phyloP scores from a whole-genome alignment of 2,797 vertebrate genomes.

The Paramormyrops hopkinsi region DNA sequence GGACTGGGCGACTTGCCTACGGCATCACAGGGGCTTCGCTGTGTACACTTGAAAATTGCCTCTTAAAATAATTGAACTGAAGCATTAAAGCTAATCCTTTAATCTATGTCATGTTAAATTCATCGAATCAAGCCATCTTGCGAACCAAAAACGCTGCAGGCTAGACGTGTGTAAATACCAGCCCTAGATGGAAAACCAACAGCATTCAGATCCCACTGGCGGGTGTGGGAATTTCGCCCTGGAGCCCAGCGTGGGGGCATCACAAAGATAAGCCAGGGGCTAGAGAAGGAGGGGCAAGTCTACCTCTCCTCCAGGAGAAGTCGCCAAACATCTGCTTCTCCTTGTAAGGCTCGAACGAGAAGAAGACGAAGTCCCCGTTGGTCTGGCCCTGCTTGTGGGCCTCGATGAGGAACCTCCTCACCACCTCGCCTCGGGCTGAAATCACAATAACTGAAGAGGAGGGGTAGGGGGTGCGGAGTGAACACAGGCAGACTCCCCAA shows the following conservation, averaged over 20 bases:
- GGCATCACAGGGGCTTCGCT: neutral
- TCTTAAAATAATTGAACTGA: neutral
- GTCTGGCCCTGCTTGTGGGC: slow-evolving; percentile 37
- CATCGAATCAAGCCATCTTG: neutral
- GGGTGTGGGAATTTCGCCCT: neutral
- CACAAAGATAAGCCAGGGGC: neutral
- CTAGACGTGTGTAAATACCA: neutral
- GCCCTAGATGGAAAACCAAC: neutral
- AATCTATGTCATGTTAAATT: neutral
- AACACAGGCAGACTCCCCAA: neutral
- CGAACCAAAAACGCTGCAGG: neutral
- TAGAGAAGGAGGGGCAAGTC: neutral
- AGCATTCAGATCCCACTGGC: neutral
- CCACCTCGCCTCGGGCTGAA: slow-evolving; percentile 35
- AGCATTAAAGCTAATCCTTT: neutral
- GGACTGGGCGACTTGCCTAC: neutral
- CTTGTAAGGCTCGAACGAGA: slow-evolving; percentile 43
- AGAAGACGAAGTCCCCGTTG: slow-evolving; percentile 40
- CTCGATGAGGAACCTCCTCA: slow-evolving; percentile 36
- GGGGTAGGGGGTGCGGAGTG: neutral
- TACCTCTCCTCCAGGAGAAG: slow-evolving; percentile 43
- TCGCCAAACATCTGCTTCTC: slow-evolving; percentile 39
- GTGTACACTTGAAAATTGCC: neutral
- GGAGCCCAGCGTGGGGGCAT: neutral
- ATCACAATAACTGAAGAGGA: slow-evolving; percentile 39